Evolutionary conservation across 1,140 invertebrate species (phyloP), one percentile per base, ranked within the genome.

Genomic region (Pteromalus puparum): DNA sequence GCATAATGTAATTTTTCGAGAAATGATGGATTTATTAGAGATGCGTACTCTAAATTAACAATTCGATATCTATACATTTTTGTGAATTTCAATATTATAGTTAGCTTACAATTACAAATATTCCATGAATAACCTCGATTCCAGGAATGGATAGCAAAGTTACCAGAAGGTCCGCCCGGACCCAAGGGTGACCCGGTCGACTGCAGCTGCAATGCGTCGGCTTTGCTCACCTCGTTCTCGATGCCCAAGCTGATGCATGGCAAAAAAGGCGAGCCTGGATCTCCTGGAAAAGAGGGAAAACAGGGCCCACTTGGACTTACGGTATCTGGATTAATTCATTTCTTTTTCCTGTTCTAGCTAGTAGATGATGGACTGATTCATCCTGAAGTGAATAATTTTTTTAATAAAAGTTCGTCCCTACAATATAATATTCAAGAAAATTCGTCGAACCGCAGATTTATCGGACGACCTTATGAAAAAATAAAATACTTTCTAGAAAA

Each of bases 241-340:
- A 94, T 94, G 87, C 94, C 95, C 4, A 94, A 95, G 68, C 94
- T 95, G 89, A 92, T 96, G 30, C 94, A 94, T 65, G 96, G 96
- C 30, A 95, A 95, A 18, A 94, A 95, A 61, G 95, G 95, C 4
- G 93, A 95, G 0, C 92, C 94, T 2, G 96, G 96, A 26, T 90
- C 95, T 68, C 94, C 96, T 87, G 96, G 96, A 65, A 94, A 95
- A 87, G 92, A 94, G 77, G 94, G 94, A 26, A 94, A 93, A 85
- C 94, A 95, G 70, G 97, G 97, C n/a, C 94, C 95, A 75, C 96
- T 96, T 88, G 97, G 97, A 85, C 94, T 96, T 24, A 95, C 96
- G 90, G 96, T 97, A 94, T 93, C 13, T 2, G 15, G 21, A 61
- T 61, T 48, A 48, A 61, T 61, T 21, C 53, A 1, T 6, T 61